Evolutionary conservation across 2,888 invertebrate genomes (phyloP), one percentile per base, ranked within the genome.

Genomic region (Drosophila flavopinicola): DNA sequence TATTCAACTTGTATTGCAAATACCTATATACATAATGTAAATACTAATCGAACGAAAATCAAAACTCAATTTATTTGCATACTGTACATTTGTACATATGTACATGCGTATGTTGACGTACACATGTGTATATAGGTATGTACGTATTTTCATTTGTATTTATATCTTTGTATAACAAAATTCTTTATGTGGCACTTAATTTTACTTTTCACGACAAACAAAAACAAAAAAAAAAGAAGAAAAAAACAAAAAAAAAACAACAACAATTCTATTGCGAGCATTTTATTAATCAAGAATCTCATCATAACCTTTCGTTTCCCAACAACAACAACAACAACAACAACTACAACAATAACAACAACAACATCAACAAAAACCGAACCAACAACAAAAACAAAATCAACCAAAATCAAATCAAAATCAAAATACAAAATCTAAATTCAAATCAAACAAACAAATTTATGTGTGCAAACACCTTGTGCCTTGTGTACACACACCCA

Each of bases 241-340:
- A 38, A 42, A 63, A 41, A 33, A 49, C 38, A 57, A 51, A 25
- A 38, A 17, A 17, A 44, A 37, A 15, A 49, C 11, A 56, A 48
- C 15, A 56, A 56, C 38, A 68, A 68, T 66, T 70, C 23, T 68
- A 65, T 69, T 76, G 54, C 66, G 66, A 74, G 67, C 76, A 86
- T 85, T 69, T 83, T 74, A 85, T 85, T 83, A 83, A 83, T 85
- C 76, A 71, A 78, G 37, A 71, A 85, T 85, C 73, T 83, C 82
- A 82, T 82, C 76, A 78, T 83, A 83, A 79, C 83, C 78, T 85
- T 83, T 85, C 78, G 82, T 83, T 83, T 83, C 77, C 85, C 79
- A 75, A 75, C 48, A 66, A 69, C 52, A 29, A 69, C 60, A 52
- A 75, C 69, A 35, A 75, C 56, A 38, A 64, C 56, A 24, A 72